A percentile compares a stretch with the other conserved stretches of the same genome.
phyloP scores from a whole-genome alignment of 2,888 invertebrate genomes.

The Loripinus fragilis region DNA sequence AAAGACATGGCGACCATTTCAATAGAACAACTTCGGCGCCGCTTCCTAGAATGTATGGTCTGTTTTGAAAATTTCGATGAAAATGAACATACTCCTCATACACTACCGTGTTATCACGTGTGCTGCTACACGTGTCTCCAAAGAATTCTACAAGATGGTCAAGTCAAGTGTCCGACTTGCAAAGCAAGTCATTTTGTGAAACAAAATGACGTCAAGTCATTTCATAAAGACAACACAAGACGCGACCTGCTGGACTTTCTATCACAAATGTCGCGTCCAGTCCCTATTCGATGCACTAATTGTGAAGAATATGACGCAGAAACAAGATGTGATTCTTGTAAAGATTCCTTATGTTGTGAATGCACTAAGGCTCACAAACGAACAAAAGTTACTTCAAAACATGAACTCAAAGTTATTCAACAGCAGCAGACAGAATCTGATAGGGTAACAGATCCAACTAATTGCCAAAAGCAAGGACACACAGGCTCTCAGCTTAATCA shows the following conservation, averaged over 20 bases:
- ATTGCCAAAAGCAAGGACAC: neutral
- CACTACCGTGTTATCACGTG: neutral
- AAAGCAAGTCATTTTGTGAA: neutral
- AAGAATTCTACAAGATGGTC: neutral
- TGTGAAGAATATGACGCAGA: neutral
- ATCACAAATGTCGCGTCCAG: neutral
- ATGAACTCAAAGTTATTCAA: neutral
- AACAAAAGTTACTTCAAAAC: neutral
- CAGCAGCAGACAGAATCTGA: neutral
- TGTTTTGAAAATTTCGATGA: neutral
- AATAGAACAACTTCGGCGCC: neutral
- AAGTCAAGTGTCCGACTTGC: neutral
- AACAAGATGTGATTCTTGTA: neutral
- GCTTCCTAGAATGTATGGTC: neutral
- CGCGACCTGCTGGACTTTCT: neutral
- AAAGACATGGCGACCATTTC: neutral
- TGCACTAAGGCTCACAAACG: neutral
- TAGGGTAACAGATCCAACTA: neutral
- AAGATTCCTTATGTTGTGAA: neutral
- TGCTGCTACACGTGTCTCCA: neutral
- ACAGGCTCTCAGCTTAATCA: neutral
- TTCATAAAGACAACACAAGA: neutral
- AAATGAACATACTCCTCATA: neutral
- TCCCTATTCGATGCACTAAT: neutral
- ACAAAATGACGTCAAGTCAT: neutral